phyloP scores from a whole-genome alignment of 1,140 invertebrate species.

The Apis dorsata region DNA sequence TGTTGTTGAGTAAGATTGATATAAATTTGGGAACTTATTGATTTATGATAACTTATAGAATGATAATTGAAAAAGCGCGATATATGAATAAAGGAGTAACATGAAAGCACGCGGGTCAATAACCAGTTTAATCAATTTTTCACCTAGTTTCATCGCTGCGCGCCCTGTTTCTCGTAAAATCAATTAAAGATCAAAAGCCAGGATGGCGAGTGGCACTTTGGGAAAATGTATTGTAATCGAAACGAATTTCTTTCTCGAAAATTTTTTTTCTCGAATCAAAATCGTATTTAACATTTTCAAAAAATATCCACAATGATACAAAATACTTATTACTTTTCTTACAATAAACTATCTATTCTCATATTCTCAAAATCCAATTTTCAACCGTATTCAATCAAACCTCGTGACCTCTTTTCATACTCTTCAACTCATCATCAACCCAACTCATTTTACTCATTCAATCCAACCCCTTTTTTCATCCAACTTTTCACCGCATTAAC shows the following conservation, averaged over 20 bases:
- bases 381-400: no score
- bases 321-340: no score
- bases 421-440: background rate
- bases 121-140: constrained; percentile 44
- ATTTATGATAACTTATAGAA: background rate
- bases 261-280: background rate
- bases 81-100: background rate
- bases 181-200: constrained; percentile 26
- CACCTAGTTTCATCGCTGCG: constrained; percentile 8
- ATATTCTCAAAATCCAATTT: no score
- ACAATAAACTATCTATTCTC: no score
- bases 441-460: no score
- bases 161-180: constrained; percentile 6
- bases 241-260: background rate
- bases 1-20: background rate
- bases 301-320: no score
- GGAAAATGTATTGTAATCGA: background rate
- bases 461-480: background rate
- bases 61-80: background rate
- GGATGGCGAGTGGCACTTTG: no score
- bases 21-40: background rate
- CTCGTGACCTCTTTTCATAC: no score
- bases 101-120: background rate
- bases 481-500: background rate
- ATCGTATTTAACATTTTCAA: no score